Percentiles rank a stretch among this genome's conserved stretches.
phyloP scores from a whole-genome alignment of 2,797 vertebrate genomes.

The Cossypha caffra region DNA sequence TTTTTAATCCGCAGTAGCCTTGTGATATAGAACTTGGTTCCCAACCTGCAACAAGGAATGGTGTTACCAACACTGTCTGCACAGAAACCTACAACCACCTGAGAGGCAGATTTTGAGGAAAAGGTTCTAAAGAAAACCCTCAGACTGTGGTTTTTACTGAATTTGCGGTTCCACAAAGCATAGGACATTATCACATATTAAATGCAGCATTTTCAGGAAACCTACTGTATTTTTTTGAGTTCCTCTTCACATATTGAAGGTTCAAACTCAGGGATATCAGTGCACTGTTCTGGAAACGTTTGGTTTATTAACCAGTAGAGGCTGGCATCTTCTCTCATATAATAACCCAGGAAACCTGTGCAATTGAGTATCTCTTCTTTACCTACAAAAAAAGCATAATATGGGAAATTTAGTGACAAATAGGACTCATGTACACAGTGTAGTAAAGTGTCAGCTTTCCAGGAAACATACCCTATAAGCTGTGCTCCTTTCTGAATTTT shows the following conservation, averaged over 20 bases:
- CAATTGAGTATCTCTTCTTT: slow-evolving; percentile 73
- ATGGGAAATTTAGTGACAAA: neutral
- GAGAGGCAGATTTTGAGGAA: neutral
- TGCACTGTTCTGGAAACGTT: neutral
- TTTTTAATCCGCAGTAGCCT: slow-evolving; percentile 60
- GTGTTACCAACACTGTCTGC: neutral
- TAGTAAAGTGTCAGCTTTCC: neutral
- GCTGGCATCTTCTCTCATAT: neutral
- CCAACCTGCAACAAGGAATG: slow-evolving; percentile 31
- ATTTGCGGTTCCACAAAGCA: neutral
- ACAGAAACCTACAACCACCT: neutral
- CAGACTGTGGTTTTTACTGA: neutral
- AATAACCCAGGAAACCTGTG: slow-evolving; percentile 60
- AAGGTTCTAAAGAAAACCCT: neutral
- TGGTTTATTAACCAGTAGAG: slow-evolving; percentile 67
- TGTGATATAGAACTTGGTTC: slow-evolving; percentile 42
- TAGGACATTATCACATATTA: neutral
- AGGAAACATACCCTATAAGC: neutral
- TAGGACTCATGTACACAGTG: neutral
- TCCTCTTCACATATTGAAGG: neutral
- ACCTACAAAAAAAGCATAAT: slow-evolving; percentile 56
- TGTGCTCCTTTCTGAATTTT: neutral
- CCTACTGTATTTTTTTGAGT: slow-evolving; percentile 3
- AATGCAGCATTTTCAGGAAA: neutral
- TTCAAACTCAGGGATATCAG: neutral